A percentile compares a stretch with the other conserved stretches of the same genome.
Conservation (phyloP, 2,113 vertebrate genomes). For the Callopanchax toddi region DNA sequence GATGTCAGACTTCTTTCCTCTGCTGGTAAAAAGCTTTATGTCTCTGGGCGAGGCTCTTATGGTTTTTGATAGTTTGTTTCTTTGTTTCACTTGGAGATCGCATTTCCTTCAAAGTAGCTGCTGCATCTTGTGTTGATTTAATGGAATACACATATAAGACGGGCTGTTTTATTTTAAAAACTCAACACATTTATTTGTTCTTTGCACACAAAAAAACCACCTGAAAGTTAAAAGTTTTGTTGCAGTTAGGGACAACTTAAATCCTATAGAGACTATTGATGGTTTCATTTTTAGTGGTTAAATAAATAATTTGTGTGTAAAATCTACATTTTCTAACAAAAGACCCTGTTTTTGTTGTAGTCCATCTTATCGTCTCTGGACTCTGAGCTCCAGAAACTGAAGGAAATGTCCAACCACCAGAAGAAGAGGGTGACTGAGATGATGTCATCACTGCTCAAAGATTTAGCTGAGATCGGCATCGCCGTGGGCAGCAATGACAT, state of each 20-base stretch:
- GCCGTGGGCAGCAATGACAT: constrained; percentile 97
- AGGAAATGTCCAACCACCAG: constrained; percentile 98
- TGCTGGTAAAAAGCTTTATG: neutral
- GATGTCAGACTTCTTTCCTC: neutral
- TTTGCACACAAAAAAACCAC: no score
- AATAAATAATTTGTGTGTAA: no score
- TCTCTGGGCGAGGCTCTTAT: neutral
- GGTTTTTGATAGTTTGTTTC: neutral
- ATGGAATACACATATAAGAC: no score
- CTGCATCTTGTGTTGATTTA: no score
- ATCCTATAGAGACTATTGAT: no score
- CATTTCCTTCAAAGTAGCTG: neutral
- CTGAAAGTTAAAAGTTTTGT: no score
- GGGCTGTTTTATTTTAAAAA: no score
- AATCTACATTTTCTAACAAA: no score
- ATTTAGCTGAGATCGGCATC: constrained; percentile 95
- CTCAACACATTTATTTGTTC: no score
- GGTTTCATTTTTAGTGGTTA: no score
- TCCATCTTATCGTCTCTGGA: constrained; percentile 91
- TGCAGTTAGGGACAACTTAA: no score
- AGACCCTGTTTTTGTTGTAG: constrained; percentile 73
- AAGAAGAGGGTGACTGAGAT: constrained; percentile 96
- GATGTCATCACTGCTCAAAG: constrained; percentile 97
- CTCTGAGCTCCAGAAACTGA: constrained; percentile 96
- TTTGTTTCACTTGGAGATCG: neutral